These are phyloP conservation scores for Pyrrhia umbra DNA, from an alignment of 2,888 invertebrate genomes.

Conservation along the genomic window DNA sequence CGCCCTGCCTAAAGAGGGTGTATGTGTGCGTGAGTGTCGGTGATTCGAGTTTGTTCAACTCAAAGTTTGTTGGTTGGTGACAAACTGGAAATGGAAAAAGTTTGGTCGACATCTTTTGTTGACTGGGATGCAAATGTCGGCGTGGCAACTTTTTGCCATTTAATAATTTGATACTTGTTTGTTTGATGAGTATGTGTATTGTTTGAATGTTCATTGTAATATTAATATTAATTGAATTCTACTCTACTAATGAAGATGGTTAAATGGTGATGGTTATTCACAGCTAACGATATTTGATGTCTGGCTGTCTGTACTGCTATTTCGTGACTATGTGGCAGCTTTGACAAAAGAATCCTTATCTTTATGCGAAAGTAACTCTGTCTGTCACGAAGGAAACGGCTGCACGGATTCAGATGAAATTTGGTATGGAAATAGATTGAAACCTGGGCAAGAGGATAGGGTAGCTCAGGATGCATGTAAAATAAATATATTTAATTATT, in stretches of 20 bases:
- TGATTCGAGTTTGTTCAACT: conserved; percentile 34
- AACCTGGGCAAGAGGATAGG: no score
- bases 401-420: no score
- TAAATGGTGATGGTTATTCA: neutral
- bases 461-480: no score
- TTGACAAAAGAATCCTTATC: no score
- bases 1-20: neutral
- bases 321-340: no score
- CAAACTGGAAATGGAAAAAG: conserved; percentile 44
- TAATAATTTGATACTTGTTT: conserved; percentile 28
- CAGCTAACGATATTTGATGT: no score
- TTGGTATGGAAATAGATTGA: no score
- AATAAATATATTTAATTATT: no score
- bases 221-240: neutral
- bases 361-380: no score
- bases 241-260: neutral
- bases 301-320: no score
- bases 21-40: conserved; percentile 7
- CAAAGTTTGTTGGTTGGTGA: conserved; percentile 24
- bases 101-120: conserved; percentile 16
- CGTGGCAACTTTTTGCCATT: conserved; percentile 16
- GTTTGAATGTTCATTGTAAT: neutral
- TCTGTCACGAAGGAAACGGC: no score
- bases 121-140: conserved; percentile 24
- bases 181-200: conserved; percentile 9